Evolutionary conservation across 2,113 vertebrate species (phyloP), one percentile per base, ranked within the genome.

Genomic region (Tyrannus savana): DNA sequence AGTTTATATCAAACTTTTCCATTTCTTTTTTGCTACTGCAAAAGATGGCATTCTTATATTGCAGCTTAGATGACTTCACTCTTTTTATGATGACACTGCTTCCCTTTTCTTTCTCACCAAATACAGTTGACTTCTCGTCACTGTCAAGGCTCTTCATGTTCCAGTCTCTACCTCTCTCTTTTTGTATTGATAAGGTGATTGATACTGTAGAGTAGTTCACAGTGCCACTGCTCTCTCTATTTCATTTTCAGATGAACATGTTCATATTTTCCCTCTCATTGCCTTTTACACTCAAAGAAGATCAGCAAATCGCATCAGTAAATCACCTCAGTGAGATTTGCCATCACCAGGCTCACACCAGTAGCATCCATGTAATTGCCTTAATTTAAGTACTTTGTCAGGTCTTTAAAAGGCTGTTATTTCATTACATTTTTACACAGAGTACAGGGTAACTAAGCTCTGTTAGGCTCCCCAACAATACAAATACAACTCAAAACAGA

Each of bases 371-470:
- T 25, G 6, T 19, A 53, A 37, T 33, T 44, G 27, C 14, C 41
- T 67, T 78, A 27, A 14, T 63, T 55, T 67, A 55, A 16, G 10
- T 47, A 46, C 37, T 68, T 50, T 60, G 21, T 66, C 25, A 62
- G 23, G 28, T 84, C 31, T 67, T 52, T 12, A 52, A 81, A 68
- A 55, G 33, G 4, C 27, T 83, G 12, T 58, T 42, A 33, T 23
- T 75, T 73, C 30, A 30, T 49, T 82, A 17, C 14, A 5, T 44
- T 6, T 68, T 84, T 81, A 30, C 74, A 62, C 10, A 55, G 55
- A n/a, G 3, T 49, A 31, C 15, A 52, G 52, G 0, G 0, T 33
- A 66, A 24, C 21, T 53, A n/a, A 85, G 8, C 16, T 41, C 11
- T 64, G 17, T n/a, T 46, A 19, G 28, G 7, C 4, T 89, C 23